A percentile compares a stretch with the other conserved stretches of the same genome.
These are phyloP conservation scores for Heliconius nattereri DNA, from an alignment of 1,140 invertebrate genomes.

Conservation along the genomic window DNA sequence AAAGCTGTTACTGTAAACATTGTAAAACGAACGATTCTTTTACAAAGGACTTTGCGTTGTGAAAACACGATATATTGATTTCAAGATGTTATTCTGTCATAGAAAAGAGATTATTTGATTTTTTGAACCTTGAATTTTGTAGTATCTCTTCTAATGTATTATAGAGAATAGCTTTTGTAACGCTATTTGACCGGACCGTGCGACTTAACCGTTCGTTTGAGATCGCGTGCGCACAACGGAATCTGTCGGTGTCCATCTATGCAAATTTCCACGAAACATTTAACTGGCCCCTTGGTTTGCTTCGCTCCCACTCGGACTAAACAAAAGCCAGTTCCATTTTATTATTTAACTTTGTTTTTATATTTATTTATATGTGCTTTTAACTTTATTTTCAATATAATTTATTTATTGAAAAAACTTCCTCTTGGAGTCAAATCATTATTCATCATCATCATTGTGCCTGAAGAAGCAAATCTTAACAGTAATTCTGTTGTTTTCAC, in stretches of 20 bases:
- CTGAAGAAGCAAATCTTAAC: neutral
- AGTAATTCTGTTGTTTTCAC: neutral
- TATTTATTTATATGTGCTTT: conserved; percentile 28
- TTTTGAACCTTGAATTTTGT: conserved; percentile 3
- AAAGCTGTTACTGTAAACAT: conserved; percentile 19
- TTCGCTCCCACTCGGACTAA: conserved; percentile 52
- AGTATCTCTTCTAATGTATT: conserved; percentile 20
- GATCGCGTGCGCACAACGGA: conserved; percentile 66
- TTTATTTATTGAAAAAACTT: neutral
- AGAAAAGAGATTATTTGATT: neutral
- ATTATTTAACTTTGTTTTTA: conserved; percentile 40
- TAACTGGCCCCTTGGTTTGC: conserved; percentile 65
- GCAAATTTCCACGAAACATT: conserved; percentile 78
- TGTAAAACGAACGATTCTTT: conserved; percentile 4
- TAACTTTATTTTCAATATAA: neutral
- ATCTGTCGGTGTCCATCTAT: conserved; percentile 75
- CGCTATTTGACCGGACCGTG: conserved; percentile 20
- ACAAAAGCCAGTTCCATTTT: conserved; percentile 54
- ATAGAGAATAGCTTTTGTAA: conserved; percentile 32
- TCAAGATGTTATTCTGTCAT: conserved; percentile 1
- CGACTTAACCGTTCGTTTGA: conserved; percentile 34
- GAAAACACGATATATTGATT: neutral
- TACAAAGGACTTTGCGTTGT: neutral
- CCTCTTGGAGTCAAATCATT: neutral
- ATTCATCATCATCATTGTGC: neutral